phyloP scores from a whole-genome alignment of 2,113 vertebrate genomes.

The Hassar affinis region DNA sequence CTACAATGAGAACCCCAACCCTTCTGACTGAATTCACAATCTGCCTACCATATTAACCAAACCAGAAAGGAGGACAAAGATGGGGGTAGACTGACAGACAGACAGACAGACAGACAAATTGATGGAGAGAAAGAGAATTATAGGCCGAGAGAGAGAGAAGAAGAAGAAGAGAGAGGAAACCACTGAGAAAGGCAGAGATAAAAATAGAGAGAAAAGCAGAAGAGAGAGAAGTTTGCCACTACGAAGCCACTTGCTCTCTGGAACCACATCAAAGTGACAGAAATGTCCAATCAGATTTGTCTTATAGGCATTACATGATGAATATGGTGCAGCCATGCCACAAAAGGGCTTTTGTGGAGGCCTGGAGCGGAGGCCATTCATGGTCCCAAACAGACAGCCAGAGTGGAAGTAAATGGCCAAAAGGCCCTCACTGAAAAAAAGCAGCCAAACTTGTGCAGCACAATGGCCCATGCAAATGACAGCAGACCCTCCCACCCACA shows the following conservation, averaged over 20 bases:
- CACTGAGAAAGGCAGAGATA: constrained; percentile 11
- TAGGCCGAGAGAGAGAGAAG: constrained; percentile 48
- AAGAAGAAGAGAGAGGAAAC: constrained; percentile 47
- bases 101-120: constrained; percentile 55
- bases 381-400: constrained; percentile 79
- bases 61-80: constrained; percentile 25
- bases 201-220: background rate
- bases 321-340: constrained; percentile 79
- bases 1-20: constrained; percentile 70
- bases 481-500: constrained; percentile 57
- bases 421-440: constrained; percentile 74
- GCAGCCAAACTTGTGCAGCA: constrained; percentile 81
- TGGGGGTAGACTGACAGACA: too few species aligned
- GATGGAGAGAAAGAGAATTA: constrained; percentile 22
- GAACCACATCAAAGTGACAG: constrained; percentile 83
- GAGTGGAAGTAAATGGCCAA: constrained; percentile 83
- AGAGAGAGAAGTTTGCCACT: constrained; percentile 76
- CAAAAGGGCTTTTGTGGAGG: constrained; percentile 81
- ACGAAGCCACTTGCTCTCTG: constrained; percentile 77
- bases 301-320: constrained; percentile 84
- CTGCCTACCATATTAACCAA: constrained; percentile 69
- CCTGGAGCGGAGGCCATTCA: constrained; percentile 80
- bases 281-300: constrained; percentile 86
- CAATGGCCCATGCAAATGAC: constrained; percentile 82
- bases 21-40: constrained; percentile 54